Conservation (phyloP, 2,113 vertebrate genomes). For the Shinisaurus crocodilurus region DNA sequence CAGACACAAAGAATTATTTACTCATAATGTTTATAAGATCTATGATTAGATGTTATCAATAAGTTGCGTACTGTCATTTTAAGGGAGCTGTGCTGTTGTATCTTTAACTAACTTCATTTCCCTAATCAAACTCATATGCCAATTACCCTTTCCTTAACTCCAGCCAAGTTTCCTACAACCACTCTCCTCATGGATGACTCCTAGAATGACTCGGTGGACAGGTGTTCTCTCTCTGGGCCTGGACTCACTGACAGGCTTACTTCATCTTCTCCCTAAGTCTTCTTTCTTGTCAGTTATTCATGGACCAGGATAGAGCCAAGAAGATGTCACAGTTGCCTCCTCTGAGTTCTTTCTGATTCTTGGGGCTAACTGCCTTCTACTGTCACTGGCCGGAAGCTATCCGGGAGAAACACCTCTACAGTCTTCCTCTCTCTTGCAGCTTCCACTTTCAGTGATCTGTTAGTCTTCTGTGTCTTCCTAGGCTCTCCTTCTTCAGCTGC, state of each 20-base stretch:
- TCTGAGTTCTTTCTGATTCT: background rate
- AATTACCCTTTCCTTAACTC: background rate
- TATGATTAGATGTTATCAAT: background rate
- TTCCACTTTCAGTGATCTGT: background rate
- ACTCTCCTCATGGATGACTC: too few relatives aligned
- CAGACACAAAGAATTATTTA: background rate
- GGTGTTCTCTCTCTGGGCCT: background rate
- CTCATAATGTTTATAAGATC: background rate
- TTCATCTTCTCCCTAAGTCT: background rate
- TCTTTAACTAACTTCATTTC: background rate
- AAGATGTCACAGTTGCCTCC: background rate
- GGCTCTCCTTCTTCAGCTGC: background rate
- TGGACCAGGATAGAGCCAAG: background rate
- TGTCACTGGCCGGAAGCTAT: background rate
- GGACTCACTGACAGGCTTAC: background rate
- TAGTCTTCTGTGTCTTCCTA: background rate
- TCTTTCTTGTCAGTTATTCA: background rate
- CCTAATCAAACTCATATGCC: background rate
- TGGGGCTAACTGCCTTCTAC: background rate
- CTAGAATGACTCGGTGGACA: background rate
- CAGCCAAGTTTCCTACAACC: background rate
- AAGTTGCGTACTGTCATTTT: background rate
- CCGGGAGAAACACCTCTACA: background rate
- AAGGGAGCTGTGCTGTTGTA: background rate
- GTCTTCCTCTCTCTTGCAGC: background rate